A percentile compares a stretch with the other conserved stretches of the same genome.
phyloP scores from a whole-genome alignment of 2,888 invertebrate species.

The Teinopalpus imperialis region DNA sequence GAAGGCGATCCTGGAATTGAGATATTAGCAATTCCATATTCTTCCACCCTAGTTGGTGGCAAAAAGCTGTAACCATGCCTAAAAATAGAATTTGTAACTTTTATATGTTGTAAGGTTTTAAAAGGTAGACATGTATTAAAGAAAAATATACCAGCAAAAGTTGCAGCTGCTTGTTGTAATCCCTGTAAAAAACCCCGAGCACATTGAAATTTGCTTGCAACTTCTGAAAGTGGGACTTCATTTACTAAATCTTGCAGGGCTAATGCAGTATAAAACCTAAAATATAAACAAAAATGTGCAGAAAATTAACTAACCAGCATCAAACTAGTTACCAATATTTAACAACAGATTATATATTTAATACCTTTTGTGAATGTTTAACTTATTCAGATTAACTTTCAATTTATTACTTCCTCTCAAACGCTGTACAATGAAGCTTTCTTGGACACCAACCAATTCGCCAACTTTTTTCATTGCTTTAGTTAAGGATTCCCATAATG shows the following conservation, averaged over 20 bases:
- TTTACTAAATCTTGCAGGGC: conserved; percentile 96
- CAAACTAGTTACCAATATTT: neutral
- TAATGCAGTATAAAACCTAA: conserved; percentile 93
- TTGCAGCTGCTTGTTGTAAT: conserved; percentile 96
- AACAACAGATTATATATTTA: conserved; percentile 13
- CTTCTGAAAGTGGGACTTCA: conserved; percentile 90
- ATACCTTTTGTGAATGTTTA: conserved; percentile 85
- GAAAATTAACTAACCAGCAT: neutral
- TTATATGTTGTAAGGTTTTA: too few relatives aligned
- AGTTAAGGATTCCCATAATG: conserved; percentile 91
- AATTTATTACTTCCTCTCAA: conserved; percentile 85
- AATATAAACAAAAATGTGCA: conserved; percentile 27
- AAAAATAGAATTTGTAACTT: conserved; percentile 37
- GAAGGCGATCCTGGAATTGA: conserved; percentile 96
- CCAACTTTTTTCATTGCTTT: conserved; percentile 93
- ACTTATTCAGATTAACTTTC: conserved; percentile 75
- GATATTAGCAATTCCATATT: conserved; percentile 93
- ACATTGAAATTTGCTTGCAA: conserved; percentile 92
- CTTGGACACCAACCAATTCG: conserved; percentile 93
- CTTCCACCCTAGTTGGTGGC: conserved; percentile 95
- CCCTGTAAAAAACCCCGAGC: conserved; percentile 95
- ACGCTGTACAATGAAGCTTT: conserved; percentile 91
- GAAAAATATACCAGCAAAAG: conserved; percentile 94
- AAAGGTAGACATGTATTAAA: too few relatives aligned
- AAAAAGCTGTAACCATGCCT: conserved; percentile 99